These are phyloP conservation scores for Lasioglossum figueresi DNA, from an alignment of 2,888 invertebrate species.

Conservation along the genomic window DNA sequence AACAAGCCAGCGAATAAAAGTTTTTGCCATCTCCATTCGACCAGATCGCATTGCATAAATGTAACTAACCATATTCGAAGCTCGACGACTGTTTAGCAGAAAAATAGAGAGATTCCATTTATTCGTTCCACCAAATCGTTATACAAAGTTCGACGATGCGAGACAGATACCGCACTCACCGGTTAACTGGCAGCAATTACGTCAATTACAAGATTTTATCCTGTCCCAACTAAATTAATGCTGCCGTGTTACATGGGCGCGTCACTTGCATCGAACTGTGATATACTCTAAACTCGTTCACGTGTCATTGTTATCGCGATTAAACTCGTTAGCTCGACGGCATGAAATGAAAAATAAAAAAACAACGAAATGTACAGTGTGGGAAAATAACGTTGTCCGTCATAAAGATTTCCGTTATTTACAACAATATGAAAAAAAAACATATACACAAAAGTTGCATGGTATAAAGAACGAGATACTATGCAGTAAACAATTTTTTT, in stretches of 20 bases:
- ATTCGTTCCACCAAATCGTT: neutral
- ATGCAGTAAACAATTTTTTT: too few relatives aligned
- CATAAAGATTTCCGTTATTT: too few relatives aligned
- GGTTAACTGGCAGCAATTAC: constrained; percentile 10
- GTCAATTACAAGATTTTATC: constrained; percentile 18
- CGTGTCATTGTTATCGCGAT: constrained; percentile 45
- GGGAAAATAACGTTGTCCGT: too few relatives aligned
- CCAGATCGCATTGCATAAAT: neutral
- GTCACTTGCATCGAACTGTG: constrained; percentile 15
- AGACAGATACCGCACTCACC: neutral
- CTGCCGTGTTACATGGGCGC: neutral
- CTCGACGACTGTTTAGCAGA: neutral
- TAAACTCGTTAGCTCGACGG: constrained; percentile 33
- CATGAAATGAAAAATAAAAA: neutral
- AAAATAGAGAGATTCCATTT: neutral
- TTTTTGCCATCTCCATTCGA: neutral
- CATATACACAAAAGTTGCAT: too few relatives aligned
- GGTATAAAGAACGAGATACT: too few relatives aligned
- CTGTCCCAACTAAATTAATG: neutral
- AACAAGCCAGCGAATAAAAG: too few relatives aligned
- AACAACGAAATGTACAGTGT: neutral
- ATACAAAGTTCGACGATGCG: neutral
- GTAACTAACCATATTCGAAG: neutral
- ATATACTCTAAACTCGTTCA: constrained; percentile 23
- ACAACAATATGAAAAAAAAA: too few relatives aligned